phyloP scores from a whole-genome alignment of 2,888 invertebrate species.

The Tinea trinotella region DNA sequence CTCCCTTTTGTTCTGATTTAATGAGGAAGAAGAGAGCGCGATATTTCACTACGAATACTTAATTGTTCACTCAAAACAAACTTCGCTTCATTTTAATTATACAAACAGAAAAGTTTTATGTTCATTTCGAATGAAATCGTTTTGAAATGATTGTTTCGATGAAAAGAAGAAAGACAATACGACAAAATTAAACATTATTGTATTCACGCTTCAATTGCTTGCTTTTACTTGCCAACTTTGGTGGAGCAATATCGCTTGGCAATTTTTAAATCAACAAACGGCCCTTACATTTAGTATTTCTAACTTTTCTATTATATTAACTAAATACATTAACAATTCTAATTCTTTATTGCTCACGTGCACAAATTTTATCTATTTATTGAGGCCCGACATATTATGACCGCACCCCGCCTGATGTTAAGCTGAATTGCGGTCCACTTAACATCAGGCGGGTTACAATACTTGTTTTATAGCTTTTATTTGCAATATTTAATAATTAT shows the following conservation, averaged over 20 bases:
- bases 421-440: too few relatives aligned
- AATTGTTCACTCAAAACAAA: slow-evolving; percentile 53
- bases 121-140: slow-evolving; percentile 12
- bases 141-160: slow-evolving; percentile 15
- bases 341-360: too few relatives aligned
- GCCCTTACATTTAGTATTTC: too few relatives aligned
- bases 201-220: slow-evolving; percentile 6
- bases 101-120: slow-evolving; percentile 16
- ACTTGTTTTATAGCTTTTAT: too few relatives aligned
- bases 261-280: background rate
- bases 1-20: slow-evolving; percentile 58
- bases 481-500: too few relatives aligned
- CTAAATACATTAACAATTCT: too few relatives aligned
- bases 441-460: too few relatives aligned
- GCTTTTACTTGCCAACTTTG: slow-evolving; percentile 3
- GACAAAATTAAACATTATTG: slow-evolving; percentile 13
- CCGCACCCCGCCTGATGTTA: too few relatives aligned
- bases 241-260: background rate
- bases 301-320: too few relatives aligned
- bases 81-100: slow-evolving; percentile 18
- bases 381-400: too few relatives aligned
- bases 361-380: too few relatives aligned
- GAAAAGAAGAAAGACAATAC: slow-evolving; percentile 17
- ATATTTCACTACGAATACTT: slow-evolving; percentile 43
- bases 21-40: slow-evolving; percentile 56